Base-by-base conservation (phyloP, 2,888 invertebrate species). In the Polia nebulosa region DNA sequence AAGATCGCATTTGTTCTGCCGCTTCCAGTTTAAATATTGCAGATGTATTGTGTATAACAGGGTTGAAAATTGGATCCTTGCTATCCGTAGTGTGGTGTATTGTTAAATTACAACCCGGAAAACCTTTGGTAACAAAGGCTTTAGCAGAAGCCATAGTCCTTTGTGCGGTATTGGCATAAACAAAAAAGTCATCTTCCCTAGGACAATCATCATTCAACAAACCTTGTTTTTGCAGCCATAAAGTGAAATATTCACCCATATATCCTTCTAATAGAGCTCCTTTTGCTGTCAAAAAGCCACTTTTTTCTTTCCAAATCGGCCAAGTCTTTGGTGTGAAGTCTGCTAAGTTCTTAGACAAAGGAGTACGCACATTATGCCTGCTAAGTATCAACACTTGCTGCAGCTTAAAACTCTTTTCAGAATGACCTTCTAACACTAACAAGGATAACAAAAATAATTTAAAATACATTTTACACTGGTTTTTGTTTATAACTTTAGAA, bases 121-220 rank as follows among this genome's bases (percentile, higher is more conserved):
- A 95, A 0, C 90, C 93, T 59, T 90, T 88, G 0, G 73, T 70
- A 0, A 91, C 86, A 76, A 95, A 95, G 0, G 95, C 91, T 63
- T 84, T 68, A 0, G 95, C 94, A 0, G 95, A 93, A 25, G 85
- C 89, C 58, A 88, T 84, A 2, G 95, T 93, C 52, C 95, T 80
- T 83, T 95, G 91, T 13, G 91, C 88, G 0, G 85, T 88, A 76
- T 95, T 93, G 0, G 95, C 89, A 79, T 95, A 94, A 2, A 92
- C 89, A 87, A 86, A 94, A 59, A 95, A 90, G 6, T 81, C 82
- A 20, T 91, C 82, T 69, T 91, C 87, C 3, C 77, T 71, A 0
- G 95, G 94, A 77, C 93, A 92, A 11, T 22, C 22, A 20, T 78
- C 13, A 0, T 82, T 45, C 45, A 93, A 63, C 41, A 94, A 67